Base-by-base conservation (phyloP, 1,140 invertebrate genomes). In the Gyrodactylus bullatarudis region DNA sequence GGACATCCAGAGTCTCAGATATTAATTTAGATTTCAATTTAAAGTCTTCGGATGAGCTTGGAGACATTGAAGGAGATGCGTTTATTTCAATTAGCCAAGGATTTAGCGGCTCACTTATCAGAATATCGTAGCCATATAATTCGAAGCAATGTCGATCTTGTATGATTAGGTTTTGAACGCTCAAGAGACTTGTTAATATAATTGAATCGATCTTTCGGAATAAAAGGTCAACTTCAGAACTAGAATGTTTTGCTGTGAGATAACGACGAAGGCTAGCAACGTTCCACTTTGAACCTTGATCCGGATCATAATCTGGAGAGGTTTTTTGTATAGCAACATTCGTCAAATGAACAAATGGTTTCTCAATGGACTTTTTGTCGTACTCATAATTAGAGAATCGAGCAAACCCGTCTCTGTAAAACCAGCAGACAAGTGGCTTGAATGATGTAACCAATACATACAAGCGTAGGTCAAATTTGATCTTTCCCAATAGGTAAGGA, bases 81-180 rank as follows among this genome's bases (percentile, higher is more conserved):
- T 83, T 83, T 23, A 84, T 81, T 76, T 83, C 80, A 75, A 83
- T 80, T 68, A 82, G 75, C 80, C 80, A 82, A 25, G 81, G 80
- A 76, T 82, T 83, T 8, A 83, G 75, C 26, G 79, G 76, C 19
- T 74, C 75, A 77, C 83, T 82, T 1, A 83, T 74, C 1, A 83
- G 75, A 71, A 83, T 78, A 76, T 83, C 82, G 75, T 83, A 84
- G n/a, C 83, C 83, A 75, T 83, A 84, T 75, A 84, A 78, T 75
- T 84, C 83, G 77, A 84, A 84, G 75, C 83, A 83, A 76, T 83
- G 83, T 73, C 80, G 80, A 76, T 83, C 82, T 76, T 83, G 80
- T 71, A 82, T 79, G 24, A 82, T 83, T 19, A 81, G 77, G 71
- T 80, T 81, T 76, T 81, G 79, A 24, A 81, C 81, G 78, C 80